Percentiles rank a stretch among this genome's conserved stretches.
Evolutionary conservation across 2,888 invertebrate genomes (phyloP).

Genomic region (Adelphocoris suturalis): DNA sequence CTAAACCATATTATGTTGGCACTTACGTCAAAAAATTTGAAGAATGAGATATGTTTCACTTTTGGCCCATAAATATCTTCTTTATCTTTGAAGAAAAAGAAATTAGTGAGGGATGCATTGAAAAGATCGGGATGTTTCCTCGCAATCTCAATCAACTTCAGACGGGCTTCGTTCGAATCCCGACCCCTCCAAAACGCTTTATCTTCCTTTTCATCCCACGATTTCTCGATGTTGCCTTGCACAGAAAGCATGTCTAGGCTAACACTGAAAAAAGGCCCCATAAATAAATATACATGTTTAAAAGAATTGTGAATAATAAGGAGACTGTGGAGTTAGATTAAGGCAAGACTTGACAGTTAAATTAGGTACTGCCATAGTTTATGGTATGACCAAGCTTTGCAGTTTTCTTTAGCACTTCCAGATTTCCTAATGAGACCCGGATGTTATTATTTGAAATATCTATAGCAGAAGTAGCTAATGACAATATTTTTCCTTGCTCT

Average conservation of each 20-base stretch:
- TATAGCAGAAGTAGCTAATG: too few relatives aligned
- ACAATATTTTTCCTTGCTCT: too few relatives aligned
- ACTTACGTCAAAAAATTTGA: conserved; percentile 95
- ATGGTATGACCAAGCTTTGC: not conserved
- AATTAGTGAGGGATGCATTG: conserved; percentile 95
- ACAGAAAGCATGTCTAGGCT: conserved; percentile 94
- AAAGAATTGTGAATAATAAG: too few relatives aligned
- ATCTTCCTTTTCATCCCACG: conserved; percentile 87
- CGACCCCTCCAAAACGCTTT: conserved; percentile 95
- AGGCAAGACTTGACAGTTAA: too few relatives aligned
- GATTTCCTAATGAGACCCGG: too few relatives aligned
- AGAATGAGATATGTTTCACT: conserved; percentile 91
- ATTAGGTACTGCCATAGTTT: not conserved
- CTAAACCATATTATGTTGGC: not conserved
- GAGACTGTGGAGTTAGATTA: too few relatives aligned
- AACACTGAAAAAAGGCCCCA: conserved; percentile 82
- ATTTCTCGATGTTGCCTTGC: conserved; percentile 86
- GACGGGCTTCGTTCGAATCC: conserved; percentile 91
- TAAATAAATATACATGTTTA: too few relatives aligned
- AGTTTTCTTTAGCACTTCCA: too few relatives aligned
- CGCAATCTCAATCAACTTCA: conserved; percentile 90
- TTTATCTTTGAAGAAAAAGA: conserved; percentile 95
- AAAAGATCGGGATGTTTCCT: conserved; percentile 87
- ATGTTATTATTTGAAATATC: too few relatives aligned
- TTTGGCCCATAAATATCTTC: conserved; percentile 92